These are phyloP conservation scores for Andrena dorsata DNA, from an alignment of 2,888 invertebrate genomes.

Conservation along the genomic window DNA sequence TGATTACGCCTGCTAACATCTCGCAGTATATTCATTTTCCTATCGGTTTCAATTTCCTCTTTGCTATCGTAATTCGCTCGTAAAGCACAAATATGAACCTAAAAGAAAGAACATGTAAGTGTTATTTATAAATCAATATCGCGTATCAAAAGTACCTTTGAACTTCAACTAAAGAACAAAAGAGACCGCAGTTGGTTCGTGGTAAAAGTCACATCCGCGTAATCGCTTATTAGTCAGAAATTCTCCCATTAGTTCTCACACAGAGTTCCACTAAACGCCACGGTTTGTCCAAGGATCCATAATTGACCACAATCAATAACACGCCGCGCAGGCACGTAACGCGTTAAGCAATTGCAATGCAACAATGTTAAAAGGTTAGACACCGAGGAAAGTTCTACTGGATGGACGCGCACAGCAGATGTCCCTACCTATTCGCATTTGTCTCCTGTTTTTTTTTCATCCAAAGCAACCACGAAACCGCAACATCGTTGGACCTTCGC, in stretches of 20 bases:
- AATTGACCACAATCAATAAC: constrained; percentile 35
- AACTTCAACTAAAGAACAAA: neutral
- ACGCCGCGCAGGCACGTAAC: neutral
- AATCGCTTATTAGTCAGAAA: neutral
- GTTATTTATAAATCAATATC: neutral
- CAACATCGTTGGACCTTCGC: constrained; percentile 40
- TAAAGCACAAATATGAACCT: neutral
- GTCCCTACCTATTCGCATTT: neutral
- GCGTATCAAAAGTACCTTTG: neutral
- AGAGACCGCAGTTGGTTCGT: neutral
- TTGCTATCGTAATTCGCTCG: too few relatives aligned
- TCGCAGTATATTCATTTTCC: too few relatives aligned
- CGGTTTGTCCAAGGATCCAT: constrained; percentile 4
- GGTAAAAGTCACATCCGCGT: neutral
- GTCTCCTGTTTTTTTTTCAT: neutral
- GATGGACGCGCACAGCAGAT: neutral
- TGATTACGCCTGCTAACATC: too few relatives aligned
- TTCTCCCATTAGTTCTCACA: neutral
- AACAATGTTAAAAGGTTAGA: constrained; percentile 53
- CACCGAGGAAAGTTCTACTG: constrained; percentile 5
- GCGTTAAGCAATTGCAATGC: constrained; percentile 25
- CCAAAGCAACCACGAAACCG: constrained; percentile 33
- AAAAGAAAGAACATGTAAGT: too few relatives aligned
- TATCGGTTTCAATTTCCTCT: too few relatives aligned
- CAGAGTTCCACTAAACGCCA: neutral